Conservation (phyloP, 2,113 vertebrate species). For the Octodon degus region DNA sequence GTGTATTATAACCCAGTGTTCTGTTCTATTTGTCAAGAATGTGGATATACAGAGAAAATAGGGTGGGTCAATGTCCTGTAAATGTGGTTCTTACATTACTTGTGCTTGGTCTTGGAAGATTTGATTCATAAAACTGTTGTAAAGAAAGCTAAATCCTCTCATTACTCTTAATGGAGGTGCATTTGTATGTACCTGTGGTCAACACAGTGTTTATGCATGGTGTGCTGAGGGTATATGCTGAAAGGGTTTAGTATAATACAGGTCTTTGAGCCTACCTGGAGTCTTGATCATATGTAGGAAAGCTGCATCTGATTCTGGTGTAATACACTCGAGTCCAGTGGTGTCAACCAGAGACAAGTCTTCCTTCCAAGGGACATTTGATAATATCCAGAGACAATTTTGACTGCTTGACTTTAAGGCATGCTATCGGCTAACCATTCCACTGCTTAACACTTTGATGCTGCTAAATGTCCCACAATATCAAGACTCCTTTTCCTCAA, state of each 20-base stretch:
- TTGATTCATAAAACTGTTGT: not conserved
- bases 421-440: not conserved
- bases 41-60: not conserved
- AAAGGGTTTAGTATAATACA: not conserved
- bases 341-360: not conserved
- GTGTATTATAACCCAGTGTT: not conserved
- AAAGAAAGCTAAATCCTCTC: not conserved
- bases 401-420: not conserved
- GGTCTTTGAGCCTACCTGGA: not conserved
- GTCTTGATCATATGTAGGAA: not conserved
- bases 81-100: not conserved
- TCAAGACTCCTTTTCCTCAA: not conserved
- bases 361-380: rapidly evolving
- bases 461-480: no score
- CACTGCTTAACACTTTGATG: not conserved
- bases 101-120: not conserved
- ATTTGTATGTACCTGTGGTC: not conserved
- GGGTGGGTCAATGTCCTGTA: not conserved
- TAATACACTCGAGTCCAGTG: not conserved
- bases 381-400: not conserved
- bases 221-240: not conserved
- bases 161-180: not conserved
- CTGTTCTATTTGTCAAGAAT: not conserved
- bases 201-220: not conserved
- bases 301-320: not conserved